Base-by-base conservation (phyloP, 2,888 invertebrate genomes). In the Harpalus rufipes region DNA sequence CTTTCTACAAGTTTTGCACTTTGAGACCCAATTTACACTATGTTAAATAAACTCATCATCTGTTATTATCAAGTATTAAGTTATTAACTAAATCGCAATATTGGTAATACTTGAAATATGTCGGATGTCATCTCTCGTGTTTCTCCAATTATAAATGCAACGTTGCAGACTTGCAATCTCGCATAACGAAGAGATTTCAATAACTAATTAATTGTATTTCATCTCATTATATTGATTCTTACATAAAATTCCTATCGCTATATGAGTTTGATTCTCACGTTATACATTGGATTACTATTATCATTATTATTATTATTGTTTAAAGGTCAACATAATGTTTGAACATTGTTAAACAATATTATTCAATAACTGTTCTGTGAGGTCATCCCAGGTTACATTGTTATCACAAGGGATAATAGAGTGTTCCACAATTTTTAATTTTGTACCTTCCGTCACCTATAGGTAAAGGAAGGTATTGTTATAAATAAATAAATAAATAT, bases 191-290 rank as follows among this genome's bases (percentile, higher is more conserved):
- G 6, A 56, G 14, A 59, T 63, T 63, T 63, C 63, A 63, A 63
- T 63, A 63, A 25, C 63, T 63, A 63, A 63, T 63, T 63, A 63
- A 63, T 63, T 63, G 16, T 16, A 25, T 63, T 63, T 63, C 63
- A 63, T 63, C 25, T 63, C 18, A 63, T 63, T 63, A 18, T 12
- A 63, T 25, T 63, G 12, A 63, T 21, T 21, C 63, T 63, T 63
- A 25, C 21, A 63, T 63, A 18, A 63, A 63, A 18, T 63, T 21
- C 0, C 25, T 25, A 25, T 21, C 12, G 25, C 21, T 21, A 10
- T 12, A 63, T 21, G 25, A 25, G 25, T 12, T 12, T 21, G 7
- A 63, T 63, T 63, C 63, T 63, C 63, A 63, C 63, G 10, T 10
- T 63, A 61, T 10, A 16, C 18, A 59, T 59, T 16, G 59, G 7